These are phyloP conservation scores for Rhopalosiphum maidis DNA, from an alignment of 1,140 invertebrate genomes.

Conservation along the genomic window DNA sequence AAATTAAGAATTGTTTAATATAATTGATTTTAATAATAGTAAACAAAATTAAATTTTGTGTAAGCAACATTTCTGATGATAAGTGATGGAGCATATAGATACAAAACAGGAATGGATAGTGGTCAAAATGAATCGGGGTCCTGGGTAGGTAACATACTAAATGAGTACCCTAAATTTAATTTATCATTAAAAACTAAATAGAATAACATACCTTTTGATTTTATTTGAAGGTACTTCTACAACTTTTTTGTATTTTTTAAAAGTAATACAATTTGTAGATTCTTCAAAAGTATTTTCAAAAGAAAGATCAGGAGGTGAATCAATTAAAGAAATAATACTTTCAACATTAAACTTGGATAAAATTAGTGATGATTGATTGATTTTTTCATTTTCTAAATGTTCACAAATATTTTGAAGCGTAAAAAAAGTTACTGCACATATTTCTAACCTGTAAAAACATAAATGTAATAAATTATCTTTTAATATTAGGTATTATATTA, in stretches of 20 bases:
- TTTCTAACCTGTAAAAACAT: constrained; percentile 3
- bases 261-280: constrained; percentile 10
- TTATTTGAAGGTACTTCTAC: neutral
- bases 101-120: too few species aligned
- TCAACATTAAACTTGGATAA: constrained; percentile 5
- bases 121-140: too few species aligned
- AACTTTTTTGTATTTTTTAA: neutral
- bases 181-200: neutral
- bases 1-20: too few species aligned
- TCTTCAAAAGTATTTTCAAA: neutral
- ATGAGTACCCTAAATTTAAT: too few species aligned
- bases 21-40: too few species aligned
- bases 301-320: neutral
- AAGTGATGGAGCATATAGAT: too few species aligned
- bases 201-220: constrained; percentile 22
- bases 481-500: neutral
- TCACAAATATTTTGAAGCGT: neutral
- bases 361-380: neutral
- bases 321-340: constrained; percentile 9
- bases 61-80: too few species aligned
- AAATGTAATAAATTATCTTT: neutral
- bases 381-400: neutral
- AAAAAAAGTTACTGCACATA: neutral
- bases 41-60: too few species aligned
- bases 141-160: too few species aligned